Conservation (phyloP, 2,888 invertebrate species). For the Panzeria rudis region DNA sequence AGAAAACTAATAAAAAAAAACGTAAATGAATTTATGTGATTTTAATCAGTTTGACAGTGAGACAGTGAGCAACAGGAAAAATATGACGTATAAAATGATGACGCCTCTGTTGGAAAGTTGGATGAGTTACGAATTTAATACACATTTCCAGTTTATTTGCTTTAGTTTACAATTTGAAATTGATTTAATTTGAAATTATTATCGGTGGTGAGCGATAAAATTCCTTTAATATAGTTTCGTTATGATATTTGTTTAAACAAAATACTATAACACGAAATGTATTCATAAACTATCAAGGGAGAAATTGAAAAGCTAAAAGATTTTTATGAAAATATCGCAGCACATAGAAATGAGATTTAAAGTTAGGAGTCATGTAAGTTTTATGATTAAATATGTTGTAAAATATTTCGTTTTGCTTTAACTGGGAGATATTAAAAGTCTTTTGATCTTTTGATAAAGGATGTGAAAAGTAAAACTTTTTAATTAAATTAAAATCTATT, state of each 20-base stretch:
- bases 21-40: slow-evolving; percentile 50
- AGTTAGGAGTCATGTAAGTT: not conserved
- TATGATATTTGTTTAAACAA: slow-evolving; percentile 16
- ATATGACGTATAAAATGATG: slow-evolving; percentile 47
- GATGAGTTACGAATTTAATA: slow-evolving; percentile 20
- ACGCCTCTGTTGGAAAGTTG: slow-evolving; percentile 59
- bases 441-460: not conserved
- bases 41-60: slow-evolving; percentile 60
- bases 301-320: slow-evolving; percentile 19
- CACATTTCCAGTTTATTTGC: slow-evolving; percentile 36
- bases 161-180: slow-evolving; percentile 42
- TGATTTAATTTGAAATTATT: slow-evolving; percentile 55
- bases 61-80: slow-evolving; percentile 35
- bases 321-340: slow-evolving; percentile 8
- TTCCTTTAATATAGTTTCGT: slow-evolving; percentile 15
- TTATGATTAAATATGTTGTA: not conserved
- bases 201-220: slow-evolving; percentile 42
- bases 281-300: slow-evolving; percentile 26
- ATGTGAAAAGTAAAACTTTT: not conserved
- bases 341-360: not conserved
- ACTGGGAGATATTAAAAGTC: not conserved
- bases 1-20: slow-evolving; percentile 13
- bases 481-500: not conserved
- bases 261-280: not conserved
- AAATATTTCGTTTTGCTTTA: not conserved